phyloP scores from a whole-genome alignment of 2,888 invertebrate genomes.

The Hetaerina titia region DNA sequence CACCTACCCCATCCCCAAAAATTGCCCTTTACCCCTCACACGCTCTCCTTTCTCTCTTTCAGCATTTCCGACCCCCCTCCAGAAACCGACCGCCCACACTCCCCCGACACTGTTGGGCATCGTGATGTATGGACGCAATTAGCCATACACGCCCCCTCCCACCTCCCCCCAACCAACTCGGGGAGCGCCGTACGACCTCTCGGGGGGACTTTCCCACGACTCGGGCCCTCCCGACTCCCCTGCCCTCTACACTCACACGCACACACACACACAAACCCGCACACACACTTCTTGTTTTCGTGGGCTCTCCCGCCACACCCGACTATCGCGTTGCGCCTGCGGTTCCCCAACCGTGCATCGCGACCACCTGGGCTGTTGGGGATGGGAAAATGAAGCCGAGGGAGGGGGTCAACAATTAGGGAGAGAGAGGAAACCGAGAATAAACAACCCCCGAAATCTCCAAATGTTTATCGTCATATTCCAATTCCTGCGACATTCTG shows the following conservation, averaged over 20 bases:
- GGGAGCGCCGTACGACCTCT: background rate
- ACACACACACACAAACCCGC: no score
- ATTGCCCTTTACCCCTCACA: background rate
- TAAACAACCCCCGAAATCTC: background rate
- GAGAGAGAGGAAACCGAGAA: background rate
- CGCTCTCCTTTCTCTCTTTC: background rate
- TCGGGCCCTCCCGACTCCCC: background rate
- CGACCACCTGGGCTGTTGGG: background rate
- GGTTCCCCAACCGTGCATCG: background rate
- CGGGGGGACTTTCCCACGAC: slow-evolving; percentile 44
- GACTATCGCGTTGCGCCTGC: background rate
- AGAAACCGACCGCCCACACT: background rate
- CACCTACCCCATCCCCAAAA: background rate
- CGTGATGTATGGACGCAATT: slow-evolving; percentile 63
- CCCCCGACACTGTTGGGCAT: background rate
- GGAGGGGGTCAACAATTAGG: background rate
- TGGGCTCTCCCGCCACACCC: background rate
- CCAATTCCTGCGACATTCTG: no score
- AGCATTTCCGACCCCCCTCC: background rate
- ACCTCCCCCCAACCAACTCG: background rate
- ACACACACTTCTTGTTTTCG: background rate
- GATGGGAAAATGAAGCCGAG: background rate
- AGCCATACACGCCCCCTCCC: slow-evolving; percentile 45
- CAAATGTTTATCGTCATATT: no score
- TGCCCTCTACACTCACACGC: background rate